phyloP scores from a whole-genome alignment of 2,113 vertebrate genomes.

The Panthera leo region DNA sequence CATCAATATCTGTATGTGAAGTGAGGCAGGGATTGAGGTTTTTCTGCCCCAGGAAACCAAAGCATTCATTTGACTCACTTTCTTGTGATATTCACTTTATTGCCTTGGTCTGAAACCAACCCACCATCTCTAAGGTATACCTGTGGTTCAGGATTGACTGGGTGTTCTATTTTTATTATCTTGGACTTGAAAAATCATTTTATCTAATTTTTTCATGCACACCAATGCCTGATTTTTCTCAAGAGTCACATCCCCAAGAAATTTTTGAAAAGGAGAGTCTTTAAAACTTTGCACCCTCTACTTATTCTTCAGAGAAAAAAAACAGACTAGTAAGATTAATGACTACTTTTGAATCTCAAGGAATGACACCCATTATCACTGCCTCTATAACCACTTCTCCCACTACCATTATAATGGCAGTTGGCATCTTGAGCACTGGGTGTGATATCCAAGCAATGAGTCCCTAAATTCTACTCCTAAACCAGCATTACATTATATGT shows the following conservation, averaged over 20 bases:
- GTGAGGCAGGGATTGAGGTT: not conserved
- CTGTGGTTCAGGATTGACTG: not conserved
- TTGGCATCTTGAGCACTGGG: too few relatives aligned
- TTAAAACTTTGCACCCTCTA: not conserved
- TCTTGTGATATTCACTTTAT: not conserved
- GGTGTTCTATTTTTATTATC: not conserved
- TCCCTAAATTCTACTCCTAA: too few relatives aligned
- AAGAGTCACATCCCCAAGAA: not conserved
- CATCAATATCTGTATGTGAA: not conserved
- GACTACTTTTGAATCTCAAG: not conserved
- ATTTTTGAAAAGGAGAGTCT: not conserved
- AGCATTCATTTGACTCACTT: not conserved
- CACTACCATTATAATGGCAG: not conserved
- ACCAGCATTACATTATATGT: too few relatives aligned
- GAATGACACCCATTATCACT: not conserved
- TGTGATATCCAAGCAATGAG: too few relatives aligned
- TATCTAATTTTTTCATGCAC: not conserved
- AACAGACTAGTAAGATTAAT: not conserved
- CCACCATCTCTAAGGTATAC: not conserved
- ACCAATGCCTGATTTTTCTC: not conserved
- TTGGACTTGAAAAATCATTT: not conserved
- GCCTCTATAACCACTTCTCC: not conserved
- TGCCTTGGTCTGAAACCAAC: not conserved
- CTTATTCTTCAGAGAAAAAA: not conserved
- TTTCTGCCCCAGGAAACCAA: not conserved